Conservation (phyloP, 2,113 vertebrate species). For the Serilophus lunatus region DNA sequence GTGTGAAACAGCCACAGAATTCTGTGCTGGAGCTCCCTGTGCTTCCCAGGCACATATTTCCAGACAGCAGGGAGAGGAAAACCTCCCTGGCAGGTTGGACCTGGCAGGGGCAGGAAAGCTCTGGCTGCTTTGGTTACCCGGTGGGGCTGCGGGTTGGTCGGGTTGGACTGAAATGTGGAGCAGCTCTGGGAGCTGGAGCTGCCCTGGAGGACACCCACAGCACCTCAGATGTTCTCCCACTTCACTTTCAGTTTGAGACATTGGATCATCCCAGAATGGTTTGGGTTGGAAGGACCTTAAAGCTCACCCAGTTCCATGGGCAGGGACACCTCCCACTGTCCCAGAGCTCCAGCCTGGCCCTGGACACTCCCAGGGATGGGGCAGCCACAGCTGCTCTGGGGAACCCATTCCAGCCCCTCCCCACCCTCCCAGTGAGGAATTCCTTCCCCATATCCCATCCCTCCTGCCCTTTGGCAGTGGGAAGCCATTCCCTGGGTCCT, state of each 20-base stretch:
- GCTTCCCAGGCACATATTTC: neutral
- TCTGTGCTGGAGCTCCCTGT: neutral
- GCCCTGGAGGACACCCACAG: fast-evolving
- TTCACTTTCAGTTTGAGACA: fast-evolving
- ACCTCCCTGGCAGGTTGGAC: conserved; percentile 5
- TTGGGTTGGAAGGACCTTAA: neutral
- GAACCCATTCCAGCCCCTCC: neutral
- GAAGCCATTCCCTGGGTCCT: neutral
- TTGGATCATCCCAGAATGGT: fast-evolving
- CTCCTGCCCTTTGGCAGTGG: neutral
- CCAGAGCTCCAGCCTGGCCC: neutral
- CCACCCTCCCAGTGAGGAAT: neutral
- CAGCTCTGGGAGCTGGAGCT: neutral
- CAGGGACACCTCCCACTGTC: neutral
- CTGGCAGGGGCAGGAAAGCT: neutral
- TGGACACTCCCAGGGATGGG: neutral
- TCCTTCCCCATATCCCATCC: neutral
- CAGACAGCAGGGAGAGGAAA: neutral
- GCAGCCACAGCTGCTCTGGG: neutral
- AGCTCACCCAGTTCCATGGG: neutral
- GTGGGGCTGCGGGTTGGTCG: neutral
- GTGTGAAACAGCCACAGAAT: neutral
- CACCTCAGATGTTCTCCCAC: neutral
- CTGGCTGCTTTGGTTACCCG: neutral
- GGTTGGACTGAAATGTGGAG: neutral